phyloP scores from a whole-genome alignment of 2,113 vertebrate species.

The Myodes glareolus region DNA sequence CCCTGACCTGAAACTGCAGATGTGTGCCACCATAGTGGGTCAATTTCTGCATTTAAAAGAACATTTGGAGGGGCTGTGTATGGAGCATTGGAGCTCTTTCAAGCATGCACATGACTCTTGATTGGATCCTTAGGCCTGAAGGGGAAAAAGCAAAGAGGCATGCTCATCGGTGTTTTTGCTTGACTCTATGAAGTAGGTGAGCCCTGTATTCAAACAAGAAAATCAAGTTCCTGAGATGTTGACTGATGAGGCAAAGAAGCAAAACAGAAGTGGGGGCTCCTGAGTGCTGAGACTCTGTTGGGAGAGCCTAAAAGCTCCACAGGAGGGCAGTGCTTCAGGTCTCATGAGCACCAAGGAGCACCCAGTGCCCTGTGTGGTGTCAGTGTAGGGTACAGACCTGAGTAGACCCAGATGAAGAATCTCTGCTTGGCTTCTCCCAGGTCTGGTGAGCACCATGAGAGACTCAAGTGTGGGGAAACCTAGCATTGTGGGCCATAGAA shows the following conservation, averaged over 20 bases:
- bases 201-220: neutral
- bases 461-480: no score
- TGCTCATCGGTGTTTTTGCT: neutral
- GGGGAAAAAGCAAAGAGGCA: neutral
- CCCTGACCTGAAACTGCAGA: neutral
- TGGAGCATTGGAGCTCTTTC: neutral
- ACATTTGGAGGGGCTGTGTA: neutral
- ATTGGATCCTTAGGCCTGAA: no score
- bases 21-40: neutral
- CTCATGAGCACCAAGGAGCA: neutral
- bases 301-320: fast-evolving
- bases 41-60: neutral
- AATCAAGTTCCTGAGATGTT: neutral
- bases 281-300: fast-evolving
- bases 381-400: neutral
- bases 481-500: no score
- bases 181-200: neutral
- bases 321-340: neutral
- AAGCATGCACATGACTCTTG: neutral
- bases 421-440: no score
- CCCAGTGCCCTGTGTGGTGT: no score
- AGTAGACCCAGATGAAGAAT: fast-evolving
- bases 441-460: neutral
- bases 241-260: neutral
- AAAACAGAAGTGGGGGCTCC: neutral